Base-by-base conservation (phyloP, 2,797 vertebrate genomes). In the Meda fulgida region DNA sequence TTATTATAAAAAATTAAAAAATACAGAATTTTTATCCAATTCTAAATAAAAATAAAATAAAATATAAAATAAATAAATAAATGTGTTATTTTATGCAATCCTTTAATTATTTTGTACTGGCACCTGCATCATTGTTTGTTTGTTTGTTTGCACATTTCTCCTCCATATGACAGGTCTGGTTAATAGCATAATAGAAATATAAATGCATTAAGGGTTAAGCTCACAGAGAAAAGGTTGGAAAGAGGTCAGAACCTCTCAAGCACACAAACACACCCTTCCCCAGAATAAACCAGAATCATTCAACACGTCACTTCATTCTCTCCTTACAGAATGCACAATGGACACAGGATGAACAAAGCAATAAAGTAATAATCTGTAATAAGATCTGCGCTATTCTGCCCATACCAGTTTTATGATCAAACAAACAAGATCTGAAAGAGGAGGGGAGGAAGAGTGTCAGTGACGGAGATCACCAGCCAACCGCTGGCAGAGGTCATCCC, bases 401-500 rank as follows among this genome's bases (percentile, higher is more conserved):
- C 79, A 67, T 53, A 80, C 46, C 55, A 85, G 81, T 80, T 40
- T 58, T 88, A 31, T 80, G 58, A 80, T 87, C 46, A 26, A 77
- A 85, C 70, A 76, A 76, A 36, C 78, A 70, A 81, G 69, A n/a
- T 21, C 34, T 7, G 58, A 90, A 19, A 65, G 78, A 86, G 0
- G 63, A 67, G 73, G 85, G 16, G 51, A n/a, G 14, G 38, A 63
- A 89, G 89, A 34, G 75, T 83, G 87, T 80, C 92, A 88, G 80
- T 19, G 85, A 84, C 84, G 58, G 84, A 77, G 85, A 78, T 91
- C 92, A 89, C 89, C 85, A 92, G 91, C 91, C 86, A 91, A 89
- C 84, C 84, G 73, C 92, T 89, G 89, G 81, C 81, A 69, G 67
- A 67, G 77, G 81, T 81, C 82, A 7, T 10, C 69, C 18, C 29